These are phyloP conservation scores for Venturia canescens DNA, from an alignment of 1,140 invertebrate species.

Conservation along the genomic window DNA sequence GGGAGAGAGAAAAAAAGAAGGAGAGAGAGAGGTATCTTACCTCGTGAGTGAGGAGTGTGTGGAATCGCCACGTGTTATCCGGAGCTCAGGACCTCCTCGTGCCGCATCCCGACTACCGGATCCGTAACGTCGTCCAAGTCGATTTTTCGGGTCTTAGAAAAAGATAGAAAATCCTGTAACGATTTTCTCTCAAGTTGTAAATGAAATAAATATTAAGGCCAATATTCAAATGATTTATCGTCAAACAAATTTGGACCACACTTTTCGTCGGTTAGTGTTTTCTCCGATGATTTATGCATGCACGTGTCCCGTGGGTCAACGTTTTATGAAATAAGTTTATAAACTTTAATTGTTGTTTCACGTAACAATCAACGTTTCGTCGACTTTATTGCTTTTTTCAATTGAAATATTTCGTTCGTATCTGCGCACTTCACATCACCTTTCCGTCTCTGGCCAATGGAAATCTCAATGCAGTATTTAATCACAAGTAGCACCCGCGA, in stretches of 20 bases:
- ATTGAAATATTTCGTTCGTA: neutral
- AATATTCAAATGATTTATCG: no score
- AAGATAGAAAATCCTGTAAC: no score
- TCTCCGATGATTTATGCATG: neutral
- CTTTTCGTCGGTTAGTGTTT: neutral
- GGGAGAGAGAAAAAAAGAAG: conserved; percentile 35
- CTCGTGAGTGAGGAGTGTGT: conserved; percentile 70
- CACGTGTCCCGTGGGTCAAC: neutral
- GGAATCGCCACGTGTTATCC: conserved; percentile 75
- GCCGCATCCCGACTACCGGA: conserved; percentile 73
- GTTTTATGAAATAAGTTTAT: neutral
- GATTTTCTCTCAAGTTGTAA: no score
- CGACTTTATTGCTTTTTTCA: no score
- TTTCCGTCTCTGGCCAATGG: neutral
- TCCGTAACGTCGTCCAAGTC: conserved; percentile 48
- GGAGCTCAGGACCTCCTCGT: conserved; percentile 69
- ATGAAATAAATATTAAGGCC: no score
- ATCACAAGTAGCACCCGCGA: conserved; percentile 29
- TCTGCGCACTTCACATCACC: conserved; percentile 34
- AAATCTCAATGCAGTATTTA: no score
- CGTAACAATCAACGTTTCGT: no score
- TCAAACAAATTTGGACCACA: neutral
- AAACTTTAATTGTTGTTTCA: no score
- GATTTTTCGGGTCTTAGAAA: conserved; percentile 10
- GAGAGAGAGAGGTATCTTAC: conserved; percentile 61